phyloP scores from a whole-genome alignment of 1,140 invertebrate species.

The Eulimnadia texana region DNA sequence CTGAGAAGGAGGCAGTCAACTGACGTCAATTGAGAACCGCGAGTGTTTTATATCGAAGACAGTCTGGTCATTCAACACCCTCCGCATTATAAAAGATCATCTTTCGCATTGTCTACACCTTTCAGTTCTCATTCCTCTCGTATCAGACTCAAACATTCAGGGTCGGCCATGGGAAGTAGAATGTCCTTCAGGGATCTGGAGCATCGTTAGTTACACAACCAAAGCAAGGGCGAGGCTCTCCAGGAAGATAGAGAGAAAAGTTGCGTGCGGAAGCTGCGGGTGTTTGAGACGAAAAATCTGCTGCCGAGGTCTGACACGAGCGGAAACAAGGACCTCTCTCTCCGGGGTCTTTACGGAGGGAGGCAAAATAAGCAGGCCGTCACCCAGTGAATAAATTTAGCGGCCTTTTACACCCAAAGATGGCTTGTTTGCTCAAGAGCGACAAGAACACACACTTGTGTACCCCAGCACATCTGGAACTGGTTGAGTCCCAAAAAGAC shows the following conservation, averaged over 20 bases:
- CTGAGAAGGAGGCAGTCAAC: neutral
- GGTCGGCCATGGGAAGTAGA: too few species aligned
- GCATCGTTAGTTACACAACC: too few species aligned
- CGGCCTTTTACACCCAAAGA: neutral
- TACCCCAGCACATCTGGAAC: neutral
- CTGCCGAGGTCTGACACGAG: neutral
- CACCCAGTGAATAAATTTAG: neutral
- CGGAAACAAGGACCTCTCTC: neutral
- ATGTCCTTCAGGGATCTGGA: too few species aligned
- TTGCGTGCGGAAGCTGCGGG: too few species aligned
- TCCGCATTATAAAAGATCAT: neutral
- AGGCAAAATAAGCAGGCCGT: neutral
- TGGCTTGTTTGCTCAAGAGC: neutral
- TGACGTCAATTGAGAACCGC: neutral
- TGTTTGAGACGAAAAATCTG: neutral
- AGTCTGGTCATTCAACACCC: neutral
- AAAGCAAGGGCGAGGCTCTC: too few species aligned
- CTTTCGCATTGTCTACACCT: neutral
- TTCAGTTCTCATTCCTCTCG: neutral
- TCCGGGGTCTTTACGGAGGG: neutral
- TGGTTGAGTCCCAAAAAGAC: neutral
- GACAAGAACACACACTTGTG: neutral
- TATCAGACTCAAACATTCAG: neutral
- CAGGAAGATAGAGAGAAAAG: too few species aligned
- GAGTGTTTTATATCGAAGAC: neutral